Percentiles rank a stretch among this genome's conserved stretches.
Conservation (phyloP, 2,797 vertebrate species). For the Sebastes cheni region DNA sequence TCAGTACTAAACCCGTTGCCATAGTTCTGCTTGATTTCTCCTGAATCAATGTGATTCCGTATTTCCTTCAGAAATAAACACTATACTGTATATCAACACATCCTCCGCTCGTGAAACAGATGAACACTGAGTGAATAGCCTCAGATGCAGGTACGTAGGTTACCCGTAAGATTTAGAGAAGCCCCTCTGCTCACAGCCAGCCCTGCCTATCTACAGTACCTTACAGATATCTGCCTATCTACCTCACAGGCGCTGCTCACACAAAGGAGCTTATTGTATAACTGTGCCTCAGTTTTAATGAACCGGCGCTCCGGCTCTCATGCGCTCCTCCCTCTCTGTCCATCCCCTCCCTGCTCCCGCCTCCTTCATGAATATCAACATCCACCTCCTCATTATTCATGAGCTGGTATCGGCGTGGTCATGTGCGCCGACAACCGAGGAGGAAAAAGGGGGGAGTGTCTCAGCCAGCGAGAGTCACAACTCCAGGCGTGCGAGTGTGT, state of each 20-base stretch:
- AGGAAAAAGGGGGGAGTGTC: constrained; percentile 77
- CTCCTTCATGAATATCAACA: constrained; percentile 89
- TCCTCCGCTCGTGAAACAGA: not conserved
- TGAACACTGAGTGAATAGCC: not conserved
- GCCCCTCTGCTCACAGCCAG: constrained; percentile 52
- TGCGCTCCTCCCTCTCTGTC: constrained; percentile 76
- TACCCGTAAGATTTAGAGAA: constrained; percentile 2
- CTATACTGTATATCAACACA: not conserved
- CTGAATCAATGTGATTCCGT: not conserved
- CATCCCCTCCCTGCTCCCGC: constrained; percentile 83
- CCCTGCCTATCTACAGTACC: constrained; percentile 69
- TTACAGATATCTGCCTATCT: not conserved
- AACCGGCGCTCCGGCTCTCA: constrained; percentile 84
- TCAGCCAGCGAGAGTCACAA: constrained; percentile 79
- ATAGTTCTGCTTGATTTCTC: not conserved
- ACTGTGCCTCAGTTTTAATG: constrained; percentile 85
- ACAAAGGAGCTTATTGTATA: constrained; percentile 89
- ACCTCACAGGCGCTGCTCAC: constrained; percentile 78
- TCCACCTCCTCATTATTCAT: constrained; percentile 90
- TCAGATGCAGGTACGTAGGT: constrained; percentile 5
- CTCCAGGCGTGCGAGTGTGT: constrained; percentile 61
- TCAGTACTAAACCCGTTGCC: not conserved
- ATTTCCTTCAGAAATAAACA: not conserved
- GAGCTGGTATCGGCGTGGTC: constrained; percentile 89
- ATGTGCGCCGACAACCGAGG: constrained; percentile 87